These are phyloP conservation scores for Cacoxenus indagator DNA, from an alignment of 2,888 invertebrate species.

Conservation along the genomic window DNA sequence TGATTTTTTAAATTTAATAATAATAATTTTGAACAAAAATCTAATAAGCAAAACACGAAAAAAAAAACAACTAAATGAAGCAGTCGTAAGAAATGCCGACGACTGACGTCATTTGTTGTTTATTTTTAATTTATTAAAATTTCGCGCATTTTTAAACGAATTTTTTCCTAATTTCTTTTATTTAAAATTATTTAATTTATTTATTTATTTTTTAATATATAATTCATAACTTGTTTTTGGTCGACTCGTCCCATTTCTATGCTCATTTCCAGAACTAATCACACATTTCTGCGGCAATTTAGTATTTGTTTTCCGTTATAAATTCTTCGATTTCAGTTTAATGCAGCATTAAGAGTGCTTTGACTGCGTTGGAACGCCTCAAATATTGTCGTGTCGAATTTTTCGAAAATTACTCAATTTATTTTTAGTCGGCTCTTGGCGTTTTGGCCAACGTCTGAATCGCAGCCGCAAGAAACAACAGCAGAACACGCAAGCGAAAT, in stretches of 20 bases:
- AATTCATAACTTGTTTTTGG: background rate
- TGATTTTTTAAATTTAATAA: constrained; percentile 17
- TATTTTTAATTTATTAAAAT: constrained; percentile 2
- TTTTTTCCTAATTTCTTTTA: background rate
- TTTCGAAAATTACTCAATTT: constrained; percentile 20
- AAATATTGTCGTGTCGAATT: constrained; percentile 7
- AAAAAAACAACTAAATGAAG: background rate
- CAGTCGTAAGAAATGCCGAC: background rate
- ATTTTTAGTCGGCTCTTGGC: constrained; percentile 5
- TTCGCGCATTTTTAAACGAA: background rate
- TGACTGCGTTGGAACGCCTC: background rate
- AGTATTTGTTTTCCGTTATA: constrained; percentile 40
- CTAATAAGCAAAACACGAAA: background rate
- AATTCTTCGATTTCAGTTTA: constrained; percentile 39
- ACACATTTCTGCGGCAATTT: background rate
- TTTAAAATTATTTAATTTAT: background rate
- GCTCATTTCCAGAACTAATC: background rate
- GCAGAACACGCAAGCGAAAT: constrained; percentile 67
- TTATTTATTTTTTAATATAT: background rate
- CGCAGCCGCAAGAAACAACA: constrained; percentile 48
- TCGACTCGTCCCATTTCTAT: constrained; percentile 1
- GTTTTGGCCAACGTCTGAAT: background rate
- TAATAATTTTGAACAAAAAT: background rate
- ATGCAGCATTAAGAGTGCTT: constrained; percentile 14
- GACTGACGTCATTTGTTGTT: constrained; percentile 57